These are phyloP conservation scores for Hirudinaria manillensis DNA, from an alignment of 2,888 invertebrate species.

Conservation along the genomic window DNA sequence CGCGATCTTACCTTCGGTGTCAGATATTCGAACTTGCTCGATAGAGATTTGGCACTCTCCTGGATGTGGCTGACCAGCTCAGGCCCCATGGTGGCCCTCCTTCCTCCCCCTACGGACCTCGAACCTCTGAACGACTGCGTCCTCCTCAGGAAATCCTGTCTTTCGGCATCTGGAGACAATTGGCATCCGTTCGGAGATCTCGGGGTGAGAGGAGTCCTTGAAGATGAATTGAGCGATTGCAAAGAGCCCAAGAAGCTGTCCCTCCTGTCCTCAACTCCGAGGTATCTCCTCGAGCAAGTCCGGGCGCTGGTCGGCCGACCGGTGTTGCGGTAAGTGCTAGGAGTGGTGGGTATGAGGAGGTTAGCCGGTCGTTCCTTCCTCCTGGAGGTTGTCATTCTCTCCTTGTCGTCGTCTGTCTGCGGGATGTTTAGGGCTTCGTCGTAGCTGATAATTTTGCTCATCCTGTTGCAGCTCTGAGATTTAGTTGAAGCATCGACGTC, in stretches of 20 bases:
- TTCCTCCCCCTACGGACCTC: neutral
- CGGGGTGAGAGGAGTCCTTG: neutral
- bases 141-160: conserved; percentile 8
- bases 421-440: conserved; percentile 22
- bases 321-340: neutral
- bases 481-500: neutral
- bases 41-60: conserved; percentile 4
- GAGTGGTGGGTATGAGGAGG: neutral
- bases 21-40: conserved; percentile 12
- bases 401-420: conserved; percentile 21
- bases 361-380: neutral
- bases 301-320: neutral
- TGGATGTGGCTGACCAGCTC: neutral
- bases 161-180: neutral
- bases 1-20: conserved; percentile 13
- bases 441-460: conserved; percentile 19
- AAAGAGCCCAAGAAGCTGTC: neutral
- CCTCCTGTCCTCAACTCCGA: conserved; percentile 7
- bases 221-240: neutral
- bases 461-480: neutral
- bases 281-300: neutral
- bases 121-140: conserved; percentile 21
- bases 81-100: conserved; percentile 5
- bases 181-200: neutral
- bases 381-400: neutral